A percentile compares a stretch with the other conserved stretches of the same genome.
phyloP scores from a whole-genome alignment of 2,888 invertebrate species.

The Macrophya alboannulata region DNA sequence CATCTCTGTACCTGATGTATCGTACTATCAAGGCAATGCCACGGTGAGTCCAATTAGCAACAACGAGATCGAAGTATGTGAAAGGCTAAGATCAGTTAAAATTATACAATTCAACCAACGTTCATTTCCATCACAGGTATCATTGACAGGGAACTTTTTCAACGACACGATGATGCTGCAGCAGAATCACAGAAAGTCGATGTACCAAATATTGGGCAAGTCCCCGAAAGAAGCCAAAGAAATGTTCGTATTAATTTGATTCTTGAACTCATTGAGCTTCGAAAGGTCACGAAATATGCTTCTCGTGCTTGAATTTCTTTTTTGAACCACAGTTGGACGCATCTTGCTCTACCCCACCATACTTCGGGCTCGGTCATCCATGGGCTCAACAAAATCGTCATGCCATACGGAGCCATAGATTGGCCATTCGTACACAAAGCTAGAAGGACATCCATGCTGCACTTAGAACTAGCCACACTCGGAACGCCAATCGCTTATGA shows the following conservation, averaged over 20 bases:
- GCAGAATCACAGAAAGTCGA: slow-evolving; percentile 66
- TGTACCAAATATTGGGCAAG: slow-evolving; percentile 64
- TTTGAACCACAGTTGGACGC: slow-evolving; percentile 68
- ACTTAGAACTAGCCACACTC: slow-evolving; percentile 67
- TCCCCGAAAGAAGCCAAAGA: slow-evolving; percentile 65
- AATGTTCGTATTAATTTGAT: slow-evolving; percentile 63
- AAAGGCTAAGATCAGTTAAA: slow-evolving; percentile 52
- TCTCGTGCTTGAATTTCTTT: not conserved
- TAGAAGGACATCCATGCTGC: slow-evolving; percentile 58
- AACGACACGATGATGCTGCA: slow-evolving; percentile 67
- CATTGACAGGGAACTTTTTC: slow-evolving; percentile 66
- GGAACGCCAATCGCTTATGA: slow-evolving; percentile 71
- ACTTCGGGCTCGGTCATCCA: slow-evolving; percentile 65
- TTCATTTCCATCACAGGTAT: slow-evolving; percentile 60
- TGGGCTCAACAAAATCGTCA: slow-evolving; percentile 65
- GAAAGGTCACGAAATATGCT: not conserved
- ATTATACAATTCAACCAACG: not conserved
- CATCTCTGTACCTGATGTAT: slow-evolving; percentile 65
- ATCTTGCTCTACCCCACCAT: slow-evolving; percentile 69
- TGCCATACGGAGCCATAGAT: slow-evolving; percentile 71
- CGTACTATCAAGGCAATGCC: slow-evolving; percentile 56
- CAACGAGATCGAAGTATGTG: slow-evolving; percentile 46
- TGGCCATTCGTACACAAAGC: slow-evolving; percentile 53
- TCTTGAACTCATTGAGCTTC: not conserved
- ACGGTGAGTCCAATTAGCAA: not conserved